Evolutionary conservation across 2,797 vertebrate species (phyloP), one percentile per base, ranked within the genome.

Genomic region (Otolemur crassicaudatus): DNA sequence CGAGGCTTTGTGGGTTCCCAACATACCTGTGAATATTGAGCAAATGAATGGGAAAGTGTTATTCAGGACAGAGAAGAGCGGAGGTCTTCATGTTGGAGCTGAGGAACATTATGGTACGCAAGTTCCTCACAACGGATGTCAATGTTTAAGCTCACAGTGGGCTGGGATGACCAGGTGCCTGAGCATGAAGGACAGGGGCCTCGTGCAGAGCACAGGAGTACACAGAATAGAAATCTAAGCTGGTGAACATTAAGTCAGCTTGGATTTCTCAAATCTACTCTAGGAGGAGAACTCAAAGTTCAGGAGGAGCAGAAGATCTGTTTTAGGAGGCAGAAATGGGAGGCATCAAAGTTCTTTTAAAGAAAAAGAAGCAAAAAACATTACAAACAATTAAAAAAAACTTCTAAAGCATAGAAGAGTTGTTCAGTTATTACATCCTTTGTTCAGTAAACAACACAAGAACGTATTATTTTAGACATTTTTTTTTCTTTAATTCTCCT

Each of bases 11-110:
- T 34, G 76, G 11, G 17, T 65, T 34, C 5, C 61, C 43, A 86
- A 27, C 40, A 20, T 20, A 58, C 19, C 37, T 29, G 40, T n/a
- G 17, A n/a, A 31, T 73, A 53, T 25, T 61, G 83, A 67, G 27
- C 31, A 27, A 65, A 69, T 27, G 14, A 83, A 40, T 49, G 5
- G 65, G 11, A 31, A 76, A 37, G 22, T 9, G 11, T 49, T 87
- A 13, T 29, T 70, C 6, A 60, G 25, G 22, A 25, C 1, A 49
- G 0, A 12, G 65, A 87, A 25, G 14, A 40, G 10, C 1, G 19
- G 40, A 60, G 2, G 0, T 0, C 14, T 75, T 29, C 43, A 60
- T 12, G n/a, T 5, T 25, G 6, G 37, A 7, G 2, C 40, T 1
- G 2, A 3, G 19, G 17, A 79, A 19, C 7, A 12, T 34, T 56